phyloP scores from a whole-genome alignment of 2,113 vertebrate genomes.

The Siphamia tubifer region DNA sequence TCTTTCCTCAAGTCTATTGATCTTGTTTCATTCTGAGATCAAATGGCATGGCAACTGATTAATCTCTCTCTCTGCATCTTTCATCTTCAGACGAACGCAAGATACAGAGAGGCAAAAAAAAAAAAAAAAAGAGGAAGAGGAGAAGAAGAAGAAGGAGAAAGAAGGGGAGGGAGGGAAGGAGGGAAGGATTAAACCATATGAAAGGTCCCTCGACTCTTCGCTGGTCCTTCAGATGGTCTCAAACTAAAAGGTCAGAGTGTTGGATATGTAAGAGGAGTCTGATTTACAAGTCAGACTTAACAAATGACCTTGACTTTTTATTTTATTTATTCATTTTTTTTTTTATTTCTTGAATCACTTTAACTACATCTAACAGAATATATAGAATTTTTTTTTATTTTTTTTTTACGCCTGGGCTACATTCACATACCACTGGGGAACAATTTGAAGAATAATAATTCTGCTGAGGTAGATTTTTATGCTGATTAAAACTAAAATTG shows the following conservation, averaged over 20 bases:
- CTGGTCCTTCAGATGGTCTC: constrained; percentile 43
- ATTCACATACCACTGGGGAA: too few relatives aligned
- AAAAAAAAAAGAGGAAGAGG: constrained; percentile 7
- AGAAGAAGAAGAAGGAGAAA: neutral
- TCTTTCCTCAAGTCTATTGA: constrained; percentile 62
- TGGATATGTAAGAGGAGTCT: constrained; percentile 21
- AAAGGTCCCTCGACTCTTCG: constrained; percentile 47
- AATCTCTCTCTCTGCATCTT: constrained; percentile 69
- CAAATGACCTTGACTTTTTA: constrained; percentile 41
- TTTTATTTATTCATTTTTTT: too few relatives aligned
- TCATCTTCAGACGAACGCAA: constrained; percentile 71
- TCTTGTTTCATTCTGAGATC: constrained; percentile 72
- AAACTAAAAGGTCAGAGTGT: constrained; percentile 56
- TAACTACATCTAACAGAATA: neutral
- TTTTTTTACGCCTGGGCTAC: too few relatives aligned
- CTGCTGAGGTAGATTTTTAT: too few relatives aligned
- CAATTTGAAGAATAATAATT: too few relatives aligned
- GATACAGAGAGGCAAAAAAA: constrained; percentile 45
- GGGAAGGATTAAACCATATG: constrained; percentile 51
- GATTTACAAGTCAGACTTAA: constrained; percentile 2
- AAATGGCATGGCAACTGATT: constrained; percentile 75
- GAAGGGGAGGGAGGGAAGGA: neutral
- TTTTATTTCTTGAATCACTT: neutral
- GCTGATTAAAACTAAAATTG: too few relatives aligned
- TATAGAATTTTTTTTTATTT: too few relatives aligned